A percentile compares a stretch with the other conserved stretches of the same genome.
These are phyloP conservation scores for Gymnoscopelus microlampas DNA, from an alignment of 2,797 vertebrate species.

Conservation along the genomic window DNA sequence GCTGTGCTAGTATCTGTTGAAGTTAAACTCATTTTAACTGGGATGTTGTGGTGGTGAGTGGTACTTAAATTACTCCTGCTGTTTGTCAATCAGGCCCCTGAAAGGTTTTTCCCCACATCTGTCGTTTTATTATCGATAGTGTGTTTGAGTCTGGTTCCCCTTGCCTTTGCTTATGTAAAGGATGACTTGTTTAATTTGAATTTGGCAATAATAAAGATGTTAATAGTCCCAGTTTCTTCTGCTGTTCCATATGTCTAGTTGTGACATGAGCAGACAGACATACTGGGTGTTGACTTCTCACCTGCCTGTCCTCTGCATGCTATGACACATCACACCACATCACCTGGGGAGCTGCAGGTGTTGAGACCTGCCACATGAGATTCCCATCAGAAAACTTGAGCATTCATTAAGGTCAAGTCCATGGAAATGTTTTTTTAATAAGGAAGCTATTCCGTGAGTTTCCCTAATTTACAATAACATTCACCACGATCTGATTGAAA, in stretches of 20 bases:
- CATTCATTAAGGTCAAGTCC: too few relatives aligned
- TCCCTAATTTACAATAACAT: neutral
- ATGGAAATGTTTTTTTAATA: too few relatives aligned
- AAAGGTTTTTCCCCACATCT: neutral
- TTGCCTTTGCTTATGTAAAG: neutral
- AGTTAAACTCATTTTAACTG: neutral
- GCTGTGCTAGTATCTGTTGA: neutral
- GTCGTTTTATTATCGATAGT: neutral
- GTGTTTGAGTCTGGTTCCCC: neutral
- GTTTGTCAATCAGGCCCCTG: neutral
- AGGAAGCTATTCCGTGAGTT: neutral
- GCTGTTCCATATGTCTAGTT: constrained; percentile 23
- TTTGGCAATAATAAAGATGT: neutral
- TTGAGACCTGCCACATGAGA: neutral
- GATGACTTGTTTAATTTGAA: neutral
- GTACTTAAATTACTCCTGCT: neutral
- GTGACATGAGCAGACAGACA: constrained; percentile 4
- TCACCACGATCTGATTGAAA: neutral
- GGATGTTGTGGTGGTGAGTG: neutral
- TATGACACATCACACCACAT: constrained; percentile 1
- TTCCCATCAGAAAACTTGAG: neutral
- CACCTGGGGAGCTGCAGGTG: constrained; percentile 25
- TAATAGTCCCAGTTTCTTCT: neutral
- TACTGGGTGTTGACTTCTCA: constrained; percentile 1
- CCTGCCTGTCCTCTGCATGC: constrained; percentile 11